Evolutionary conservation across 92 coral and sea anemone genomes (phyloP), one percentile per base, ranked within the genome.

Genomic region (Phenganax stokvisi): DNA sequence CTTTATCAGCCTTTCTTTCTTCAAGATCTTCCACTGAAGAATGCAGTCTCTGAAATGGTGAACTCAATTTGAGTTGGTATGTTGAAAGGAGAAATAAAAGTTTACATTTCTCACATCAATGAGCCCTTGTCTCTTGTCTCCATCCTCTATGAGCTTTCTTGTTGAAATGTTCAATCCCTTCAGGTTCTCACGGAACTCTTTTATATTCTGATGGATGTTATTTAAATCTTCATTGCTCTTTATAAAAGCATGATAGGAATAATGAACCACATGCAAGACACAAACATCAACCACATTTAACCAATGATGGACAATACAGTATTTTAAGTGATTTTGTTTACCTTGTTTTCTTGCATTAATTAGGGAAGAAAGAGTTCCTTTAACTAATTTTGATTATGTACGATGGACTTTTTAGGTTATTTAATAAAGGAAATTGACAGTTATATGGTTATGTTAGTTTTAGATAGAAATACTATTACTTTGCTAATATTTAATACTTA

Each of bases 1-100:
- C 99, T 58, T 92, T 92, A 77, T 96, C 99, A 65, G 99, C 99
- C 62, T 96, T 96, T 72, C 70, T 88, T 62, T 92, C 96, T 67
- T 90, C 96, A 63, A 96, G 88, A 61, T 87, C 86, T 81, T 92
- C 96, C 7, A 81, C 83, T 56, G 89, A 83, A 51, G 90, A 87
- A 85, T 93, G 88, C 55, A 93, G 73, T 9, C 93, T 96, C 98
- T 92, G 71, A n/a, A 63, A 65, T 54, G 31, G 9, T 3, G 12
- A 57, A 8, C 65, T 0, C 76, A 62, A 6, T 29, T 37, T 37
- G 5, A 37, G 47, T 37, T 37, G 47, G 3, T 37, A 37, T 37
- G 47, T 37, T 37, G 47, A 1, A 57, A 8, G 54, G 60, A 57
- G 17, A 54, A 20, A 27, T 13, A 79, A 60, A 17, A 37, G 0